Evolutionary conservation across 2,797 vertebrate genomes (phyloP), one percentile per base, ranked within the genome.

Genomic region (Onychomys arenicola): DNA sequence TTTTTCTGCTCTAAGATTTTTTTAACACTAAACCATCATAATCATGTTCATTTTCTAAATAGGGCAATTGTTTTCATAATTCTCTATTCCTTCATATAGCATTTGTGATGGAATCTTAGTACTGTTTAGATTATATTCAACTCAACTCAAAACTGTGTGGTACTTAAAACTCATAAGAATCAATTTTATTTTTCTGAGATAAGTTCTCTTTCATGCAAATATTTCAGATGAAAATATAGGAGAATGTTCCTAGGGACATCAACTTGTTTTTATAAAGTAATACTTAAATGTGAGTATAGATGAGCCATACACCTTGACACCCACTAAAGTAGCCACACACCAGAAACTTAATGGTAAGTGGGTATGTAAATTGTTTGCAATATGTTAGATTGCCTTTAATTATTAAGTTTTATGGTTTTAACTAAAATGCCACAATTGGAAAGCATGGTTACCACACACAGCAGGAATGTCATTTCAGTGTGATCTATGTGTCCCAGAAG

Each of bases 201-300:
- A 89, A n/a, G 32, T 93, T 96, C 90, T 96, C 46, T 84, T 95
- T 23, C 32, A 90, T 13, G 59, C 29, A 97, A 94, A 97, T 6
- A 95, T 94, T 65, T 93, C n/a, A 94, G 83, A 78, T 92, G 81
- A 77, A 93, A 88, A 43, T 82, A 89, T 37, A 8, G 95, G 83
- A 91, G 93, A 96, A 93, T 77, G 19, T 88, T 57, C 69, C 85
- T 87, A 2, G 67, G 49, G 90, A 96, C 16, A 93, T 91, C 52
- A 90, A 75, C 29, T 76, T 90, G 25, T 92, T 96, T 97, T 93
- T 95, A 92, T 82, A 97, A 94, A 93, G 63, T 32, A 75, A 37
- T 71, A 89, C 91, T 93, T 85, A 71, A 52, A 82, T 49, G 37
- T 88, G 77, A 89, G 49, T 96, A 52, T 93, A 95, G 77, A 96